These are phyloP conservation scores for Nasonia vitripennis DNA, from an alignment of 1,140 invertebrate genomes.

Conservation along the genomic window DNA sequence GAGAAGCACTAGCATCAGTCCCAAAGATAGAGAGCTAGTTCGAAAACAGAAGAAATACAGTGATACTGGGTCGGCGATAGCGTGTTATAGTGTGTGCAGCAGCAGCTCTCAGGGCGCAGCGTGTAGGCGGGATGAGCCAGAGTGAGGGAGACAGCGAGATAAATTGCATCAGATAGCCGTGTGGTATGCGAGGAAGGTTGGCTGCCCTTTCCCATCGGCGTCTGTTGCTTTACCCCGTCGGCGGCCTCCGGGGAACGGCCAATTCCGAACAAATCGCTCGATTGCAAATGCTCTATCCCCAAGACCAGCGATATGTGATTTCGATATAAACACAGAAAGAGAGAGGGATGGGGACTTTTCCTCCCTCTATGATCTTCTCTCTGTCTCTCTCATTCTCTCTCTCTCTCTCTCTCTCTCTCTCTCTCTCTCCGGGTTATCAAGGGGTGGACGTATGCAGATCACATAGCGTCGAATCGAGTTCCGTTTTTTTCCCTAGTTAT, in stretches of 20 bases:
- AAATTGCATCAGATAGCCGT: constrained; percentile 32
- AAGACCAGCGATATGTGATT: constrained; percentile 15
- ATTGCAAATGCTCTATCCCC: constrained; percentile 19
- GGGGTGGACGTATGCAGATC: not conserved
- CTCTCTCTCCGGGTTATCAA: not conserved
- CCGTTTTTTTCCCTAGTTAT: not conserved
- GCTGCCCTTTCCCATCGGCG: no score
- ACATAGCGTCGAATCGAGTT: not conserved
- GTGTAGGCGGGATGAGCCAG: not conserved
- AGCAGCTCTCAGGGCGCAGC: no score
- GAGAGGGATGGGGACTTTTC: no score
- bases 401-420: not conserved
- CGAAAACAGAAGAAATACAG: not conserved
- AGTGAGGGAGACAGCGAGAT: constrained; percentile 3
- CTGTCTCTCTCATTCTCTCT: no score
- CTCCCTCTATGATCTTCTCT: no score
- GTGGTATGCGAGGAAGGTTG: no score
- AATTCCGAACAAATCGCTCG: constrained; percentile 39
- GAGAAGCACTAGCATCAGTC: not conserved
- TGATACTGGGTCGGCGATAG: not conserved
- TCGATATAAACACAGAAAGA: not conserved
- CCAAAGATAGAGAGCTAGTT: not conserved
- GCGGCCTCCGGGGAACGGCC: not conserved
- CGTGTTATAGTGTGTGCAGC: no score
- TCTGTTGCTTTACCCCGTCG: not conserved